Base-by-base conservation (phyloP, 2,797 vertebrate genomes). In the Pseudopleuronectes americanus region DNA sequence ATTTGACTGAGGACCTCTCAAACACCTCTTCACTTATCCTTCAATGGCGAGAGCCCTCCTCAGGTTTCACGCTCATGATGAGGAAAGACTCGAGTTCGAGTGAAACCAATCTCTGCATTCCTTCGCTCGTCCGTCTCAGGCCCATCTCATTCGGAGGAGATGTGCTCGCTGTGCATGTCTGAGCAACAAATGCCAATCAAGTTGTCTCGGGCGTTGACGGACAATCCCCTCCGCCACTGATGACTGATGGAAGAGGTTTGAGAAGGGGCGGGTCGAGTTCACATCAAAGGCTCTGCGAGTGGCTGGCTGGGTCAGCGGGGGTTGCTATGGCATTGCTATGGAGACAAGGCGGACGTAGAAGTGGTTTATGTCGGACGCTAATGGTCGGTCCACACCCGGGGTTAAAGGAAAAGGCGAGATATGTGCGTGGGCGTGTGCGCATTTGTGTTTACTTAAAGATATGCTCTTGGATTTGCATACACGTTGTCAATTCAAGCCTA, bases 281-380 rank as follows among this genome's bases (percentile, higher is more conserved):
- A 87, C 74, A 79, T 90, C 85, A 87, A 89, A 86, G 82, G 83
- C 84, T 84, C 71, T 59, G 70, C 63, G 62, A 36, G 59, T 68
- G 57, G 49, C 71, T 78, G 59, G 59, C 61, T 63, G 74, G 77
- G 74, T 76, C 79, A 57, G 70, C 12, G 12, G 64, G 75, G 69
- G 81, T 86, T 84, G 81, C 85, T 87, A 80, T 77, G 66, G 79
- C 9, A 67, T 86, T 84, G 79, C 86, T 80, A 91, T 90, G 77
- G 89, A 81, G 84, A 93, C 87, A 68, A 68, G 59, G 23, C 16
- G 2, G 69, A 28, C 49, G 54, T 24, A 74, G 62, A 77, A 78
- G 67, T 73, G 70, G 81, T 78, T 86, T 78, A 77, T 82, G 76
- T 79, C 74, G 71, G 79, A 84, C 68, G 17, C 26, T 74, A 48